Evolutionary conservation across 2,113 vertebrate species (phyloP), one percentile per base, ranked within the genome.

Genomic region (Gymnocephalus cernua): DNA sequence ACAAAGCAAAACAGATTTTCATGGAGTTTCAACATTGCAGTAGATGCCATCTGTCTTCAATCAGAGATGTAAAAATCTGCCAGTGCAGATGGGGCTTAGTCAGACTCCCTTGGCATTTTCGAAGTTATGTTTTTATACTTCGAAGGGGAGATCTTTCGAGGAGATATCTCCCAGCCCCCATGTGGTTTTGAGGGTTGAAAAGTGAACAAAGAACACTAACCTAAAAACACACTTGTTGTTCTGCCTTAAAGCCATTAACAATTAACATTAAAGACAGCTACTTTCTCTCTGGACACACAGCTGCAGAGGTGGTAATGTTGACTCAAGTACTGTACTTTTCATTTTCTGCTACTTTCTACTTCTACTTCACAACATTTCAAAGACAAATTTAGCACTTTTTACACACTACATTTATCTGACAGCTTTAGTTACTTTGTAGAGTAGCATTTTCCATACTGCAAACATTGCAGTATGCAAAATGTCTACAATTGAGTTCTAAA

Each of bases 21-120:
- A 35, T 65, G 54, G 63, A 70, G 72, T 64, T 74, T 72, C 66
- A 77, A 80, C 68, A 79, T 61, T 74, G 80, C 69, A 65, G 75
- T 69, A 61, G 75, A 72, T 25, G 54, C 47, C 10, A 44, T 79
- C 89, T 89, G 83, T 80, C 47, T 87, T 89, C 16, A 82, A 82
- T 89, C 84, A 86, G 69, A 57, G 69, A 70, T 45, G 47, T 57
- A 73, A 23, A n/a, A 47, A 82, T 87, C 54, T 84, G 83, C 81
- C 80, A 85, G 73, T 57, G 65, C 25, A 54, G 16, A 84, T 68
- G 74, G 62, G 48, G 25, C 27, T 72, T 11, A 44, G 9, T 69
- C 74, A 79, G 65, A 67, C 65, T 82, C 29, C 50, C 62, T 76
- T 69, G 53, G 63, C 29, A 68, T 63, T 74, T 72, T 66, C 35